These are phyloP conservation scores for Peromyscus californicus DNA, from an alignment of 2,113 vertebrate genomes.

Conservation along the genomic window DNA sequence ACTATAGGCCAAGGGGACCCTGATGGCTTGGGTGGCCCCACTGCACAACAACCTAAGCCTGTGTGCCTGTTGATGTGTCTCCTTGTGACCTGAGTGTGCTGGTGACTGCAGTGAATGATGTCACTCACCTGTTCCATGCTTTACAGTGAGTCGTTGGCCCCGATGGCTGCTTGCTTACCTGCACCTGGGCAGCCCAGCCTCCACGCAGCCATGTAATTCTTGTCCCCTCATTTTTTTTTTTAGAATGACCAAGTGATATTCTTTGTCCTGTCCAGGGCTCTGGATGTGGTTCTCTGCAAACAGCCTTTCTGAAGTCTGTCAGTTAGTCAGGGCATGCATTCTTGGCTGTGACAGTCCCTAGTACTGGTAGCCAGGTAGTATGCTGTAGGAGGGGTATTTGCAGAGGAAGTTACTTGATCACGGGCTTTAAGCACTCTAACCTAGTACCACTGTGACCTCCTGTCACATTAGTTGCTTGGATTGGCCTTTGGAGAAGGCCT, in stretches of 20 bases:
- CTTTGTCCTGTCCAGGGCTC: not conserved
- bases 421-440: not conserved
- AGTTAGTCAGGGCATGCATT: not conserved
- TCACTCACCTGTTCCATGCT: slow-evolving; percentile 43
- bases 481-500: slow-evolving; percentile 48
- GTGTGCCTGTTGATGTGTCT: not conserved
- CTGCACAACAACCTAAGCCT: slow-evolving; percentile 29
- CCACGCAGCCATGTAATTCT: not conserved
- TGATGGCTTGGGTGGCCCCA: accelerated
- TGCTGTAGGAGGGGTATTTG: not conserved
- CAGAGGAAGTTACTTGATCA: not conserved
- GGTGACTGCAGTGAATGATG: slow-evolving; percentile 37
- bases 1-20: not conserved
- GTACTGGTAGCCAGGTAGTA: not conserved
- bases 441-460: not conserved
- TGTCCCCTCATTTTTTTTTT: not conserved
- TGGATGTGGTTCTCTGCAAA: not conserved
- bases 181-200: not conserved
- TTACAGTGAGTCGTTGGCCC: not conserved
- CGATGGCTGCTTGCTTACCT: not conserved
- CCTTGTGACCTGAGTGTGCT: slow-evolving; percentile 30
- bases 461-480: not conserved
- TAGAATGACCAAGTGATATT: not conserved
- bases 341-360: not conserved
- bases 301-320: not conserved